These are phyloP conservation scores for Rafetus swinhoei DNA, from an alignment of 2,113 vertebrate genomes.

Conservation along the genomic window DNA sequence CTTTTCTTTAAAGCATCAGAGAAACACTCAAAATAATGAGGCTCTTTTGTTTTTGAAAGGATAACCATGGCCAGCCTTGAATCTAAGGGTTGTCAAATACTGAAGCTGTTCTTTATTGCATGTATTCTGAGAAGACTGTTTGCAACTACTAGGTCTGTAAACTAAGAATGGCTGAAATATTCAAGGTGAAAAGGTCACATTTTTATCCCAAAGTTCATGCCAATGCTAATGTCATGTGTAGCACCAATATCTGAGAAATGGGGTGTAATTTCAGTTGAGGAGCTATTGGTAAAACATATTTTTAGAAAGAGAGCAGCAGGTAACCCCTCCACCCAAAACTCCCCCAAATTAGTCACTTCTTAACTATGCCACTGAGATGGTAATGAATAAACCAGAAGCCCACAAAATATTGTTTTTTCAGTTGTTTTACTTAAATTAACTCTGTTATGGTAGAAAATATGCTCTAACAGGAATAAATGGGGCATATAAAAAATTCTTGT, in stretches of 20 bases:
- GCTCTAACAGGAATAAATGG: not conserved
- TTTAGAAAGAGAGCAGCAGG: not conserved
- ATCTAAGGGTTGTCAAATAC: not conserved
- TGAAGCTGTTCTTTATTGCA: not conserved
- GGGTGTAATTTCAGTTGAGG: not conserved
- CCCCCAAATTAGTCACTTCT: not conserved
- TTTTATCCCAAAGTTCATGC: conserved; percentile 15
- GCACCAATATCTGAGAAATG: not conserved
- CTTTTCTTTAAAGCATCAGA: not conserved
- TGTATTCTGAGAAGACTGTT: conserved; percentile 52
- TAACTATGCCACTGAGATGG: conserved; percentile 10
- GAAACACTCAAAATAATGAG: not conserved
- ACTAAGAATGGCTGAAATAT: conserved; percentile 29
- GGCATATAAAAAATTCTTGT: not conserved
- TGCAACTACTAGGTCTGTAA: conserved; percentile 39
- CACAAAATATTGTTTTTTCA: not conserved
- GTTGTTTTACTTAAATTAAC: not conserved
- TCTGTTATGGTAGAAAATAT: not conserved
- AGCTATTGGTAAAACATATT: not conserved
- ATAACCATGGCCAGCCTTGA: not conserved
- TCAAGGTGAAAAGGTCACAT: conserved; percentile 20
- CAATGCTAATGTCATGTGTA: not conserved
- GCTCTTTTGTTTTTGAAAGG: conserved; percentile 2
- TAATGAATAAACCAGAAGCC: not conserved
- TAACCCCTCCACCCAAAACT: not conserved